Evolutionary conservation across 2,113 vertebrate species (phyloP).

Genomic region (Psittacula cyanocephala): DNA sequence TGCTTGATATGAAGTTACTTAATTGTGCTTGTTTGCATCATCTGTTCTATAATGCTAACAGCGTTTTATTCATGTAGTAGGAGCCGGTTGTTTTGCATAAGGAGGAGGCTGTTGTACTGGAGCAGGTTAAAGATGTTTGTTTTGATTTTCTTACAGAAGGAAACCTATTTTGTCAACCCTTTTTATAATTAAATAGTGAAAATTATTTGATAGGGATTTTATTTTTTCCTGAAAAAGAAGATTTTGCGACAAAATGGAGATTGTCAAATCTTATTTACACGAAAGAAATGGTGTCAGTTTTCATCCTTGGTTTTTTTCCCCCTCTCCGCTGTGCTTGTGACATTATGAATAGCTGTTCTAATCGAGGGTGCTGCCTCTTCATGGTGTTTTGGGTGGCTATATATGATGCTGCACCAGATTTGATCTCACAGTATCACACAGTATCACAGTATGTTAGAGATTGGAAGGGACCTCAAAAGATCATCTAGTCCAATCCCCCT

Average conservation of each 20-base stretch:
- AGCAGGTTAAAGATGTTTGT: not conserved
- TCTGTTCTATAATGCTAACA: constrained; percentile 13
- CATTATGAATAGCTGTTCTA: not conserved
- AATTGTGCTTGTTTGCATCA: constrained; percentile 60
- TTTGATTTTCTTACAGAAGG: not conserved
- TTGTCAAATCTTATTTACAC: not conserved
- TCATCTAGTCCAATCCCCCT: too few species aligned
- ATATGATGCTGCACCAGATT: not conserved
- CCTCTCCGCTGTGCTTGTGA: not conserved
- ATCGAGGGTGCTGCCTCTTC: not conserved
- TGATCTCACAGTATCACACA: too few species aligned
- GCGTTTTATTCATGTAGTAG: not conserved
- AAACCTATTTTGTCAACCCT: rapidly evolving
- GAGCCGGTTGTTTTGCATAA: not conserved
- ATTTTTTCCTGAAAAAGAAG: not conserved
- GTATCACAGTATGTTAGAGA: too few species aligned
- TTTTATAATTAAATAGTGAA: not conserved
- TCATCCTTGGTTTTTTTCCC: not conserved
- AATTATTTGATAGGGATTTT: not conserved
- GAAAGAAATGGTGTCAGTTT: not conserved
- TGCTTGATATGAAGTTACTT: constrained; percentile 24
- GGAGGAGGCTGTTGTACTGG: not conserved
- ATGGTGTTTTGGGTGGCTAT: not conserved
- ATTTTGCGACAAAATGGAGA: not conserved
- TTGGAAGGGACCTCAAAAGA: too few species aligned